These are phyloP conservation scores for Steatornis caripensis DNA, from an alignment of 2,113 vertebrate genomes.

Conservation along the genomic window DNA sequence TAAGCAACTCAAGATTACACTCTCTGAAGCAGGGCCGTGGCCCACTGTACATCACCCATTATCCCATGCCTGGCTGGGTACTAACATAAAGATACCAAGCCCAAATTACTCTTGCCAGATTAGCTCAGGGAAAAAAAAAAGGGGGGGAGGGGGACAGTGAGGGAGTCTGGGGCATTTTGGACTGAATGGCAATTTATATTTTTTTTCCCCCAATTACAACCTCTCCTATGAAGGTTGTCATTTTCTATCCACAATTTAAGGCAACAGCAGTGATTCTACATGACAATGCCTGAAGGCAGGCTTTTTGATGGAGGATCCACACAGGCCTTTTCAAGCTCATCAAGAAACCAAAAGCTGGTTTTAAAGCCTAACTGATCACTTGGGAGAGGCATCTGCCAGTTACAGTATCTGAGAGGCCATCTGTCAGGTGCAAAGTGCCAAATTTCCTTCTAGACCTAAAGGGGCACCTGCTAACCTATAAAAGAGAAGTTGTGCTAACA, in stretches of 20 bases:
- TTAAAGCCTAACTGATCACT: slow-evolving; percentile 3
- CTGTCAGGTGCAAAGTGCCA: slow-evolving; percentile 23
- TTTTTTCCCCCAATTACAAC: background rate
- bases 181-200: background rate
- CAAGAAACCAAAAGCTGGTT: background rate
- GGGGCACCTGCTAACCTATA: background rate
- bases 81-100: background rate
- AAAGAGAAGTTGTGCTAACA: background rate
- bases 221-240: background rate
- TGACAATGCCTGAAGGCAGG: slow-evolving; percentile 37
- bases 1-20: background rate
- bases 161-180: background rate
- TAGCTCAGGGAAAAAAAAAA: background rate
- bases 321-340: slow-evolving; percentile 12
- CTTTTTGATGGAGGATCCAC: background rate
- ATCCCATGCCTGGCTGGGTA: background rate
- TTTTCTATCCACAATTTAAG: background rate
- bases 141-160: rapidly evolving
- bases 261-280: slow-evolving; percentile 31
- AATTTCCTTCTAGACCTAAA: background rate
- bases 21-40: background rate
- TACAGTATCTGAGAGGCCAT: slow-evolving; percentile 35
- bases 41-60: background rate
- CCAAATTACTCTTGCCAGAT: background rate
- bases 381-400: slow-evolving; percentile 38